phyloP scores from a whole-genome alignment of 2,113 vertebrate genomes.

The Oxyura jamaicensis region DNA sequence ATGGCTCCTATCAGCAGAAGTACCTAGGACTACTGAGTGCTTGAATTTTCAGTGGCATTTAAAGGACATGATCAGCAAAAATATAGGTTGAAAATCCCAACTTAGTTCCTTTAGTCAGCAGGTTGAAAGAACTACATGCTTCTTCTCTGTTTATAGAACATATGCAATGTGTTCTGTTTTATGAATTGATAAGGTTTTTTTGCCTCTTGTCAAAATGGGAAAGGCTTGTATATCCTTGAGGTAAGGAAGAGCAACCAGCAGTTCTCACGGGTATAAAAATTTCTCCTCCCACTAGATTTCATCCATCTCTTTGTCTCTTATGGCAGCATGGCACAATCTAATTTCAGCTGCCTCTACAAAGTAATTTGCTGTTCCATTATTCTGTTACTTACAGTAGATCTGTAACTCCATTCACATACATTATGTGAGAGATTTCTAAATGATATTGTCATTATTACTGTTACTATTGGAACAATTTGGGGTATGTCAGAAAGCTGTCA shows the following conservation, averaged over 20 bases:
- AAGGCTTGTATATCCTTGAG: not conserved
- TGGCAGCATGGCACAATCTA: constrained; percentile 10
- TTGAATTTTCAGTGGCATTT: not conserved
- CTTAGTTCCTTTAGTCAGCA: not conserved
- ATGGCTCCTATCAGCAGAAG: not conserved
- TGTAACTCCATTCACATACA: constrained; percentile 19
- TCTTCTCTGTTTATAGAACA: not conserved
- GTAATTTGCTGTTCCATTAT: constrained; percentile 54
- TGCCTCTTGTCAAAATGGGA: not conserved
- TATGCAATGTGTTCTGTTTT: not conserved
- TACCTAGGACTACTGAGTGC: not conserved
- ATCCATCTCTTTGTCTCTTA: not conserved
- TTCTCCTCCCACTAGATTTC: constrained; percentile 29
- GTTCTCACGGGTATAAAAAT: not conserved
- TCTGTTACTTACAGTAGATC: constrained; percentile 55
- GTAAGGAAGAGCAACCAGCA: not conserved
- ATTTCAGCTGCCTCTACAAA: constrained; percentile 46
- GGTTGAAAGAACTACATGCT: not conserved
- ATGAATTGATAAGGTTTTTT: not conserved
- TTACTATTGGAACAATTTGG: constrained; percentile 69
- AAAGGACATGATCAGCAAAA: not conserved
- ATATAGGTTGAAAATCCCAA: not conserved
- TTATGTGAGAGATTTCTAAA: constrained; percentile 62
- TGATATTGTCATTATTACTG: constrained; percentile 55
- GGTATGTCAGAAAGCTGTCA: constrained; percentile 58